phyloP scores from a whole-genome alignment of 2,113 vertebrate species.

The Climacteris rufus region DNA sequence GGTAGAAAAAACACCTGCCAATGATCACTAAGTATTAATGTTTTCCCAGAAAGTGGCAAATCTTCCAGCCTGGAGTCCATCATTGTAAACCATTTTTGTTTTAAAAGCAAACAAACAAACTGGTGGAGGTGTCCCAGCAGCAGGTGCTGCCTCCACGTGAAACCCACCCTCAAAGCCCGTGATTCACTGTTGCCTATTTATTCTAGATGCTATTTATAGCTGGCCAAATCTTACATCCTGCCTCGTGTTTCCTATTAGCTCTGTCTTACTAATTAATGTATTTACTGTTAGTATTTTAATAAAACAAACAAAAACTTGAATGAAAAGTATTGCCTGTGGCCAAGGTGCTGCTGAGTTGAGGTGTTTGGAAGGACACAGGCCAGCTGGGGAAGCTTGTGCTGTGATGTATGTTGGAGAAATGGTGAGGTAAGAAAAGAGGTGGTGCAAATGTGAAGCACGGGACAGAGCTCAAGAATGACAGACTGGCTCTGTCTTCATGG shows the following conservation, averaged over 20 bases:
- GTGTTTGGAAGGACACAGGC: not conserved
- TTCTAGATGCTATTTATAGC: conserved; percentile 37
- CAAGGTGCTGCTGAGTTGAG: not conserved
- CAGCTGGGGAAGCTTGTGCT: not conserved
- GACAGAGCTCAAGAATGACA: not conserved
- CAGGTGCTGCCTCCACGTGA: conserved; percentile 6
- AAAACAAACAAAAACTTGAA: not conserved
- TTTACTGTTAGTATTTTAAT: conserved; percentile 10
- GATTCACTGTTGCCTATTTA: conserved; percentile 12
- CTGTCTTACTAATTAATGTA: not conserved
- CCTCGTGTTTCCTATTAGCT: not conserved
- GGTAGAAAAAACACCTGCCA: conserved; percentile 4
- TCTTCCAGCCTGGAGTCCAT: not conserved
- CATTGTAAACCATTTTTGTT: conserved; percentile 14
- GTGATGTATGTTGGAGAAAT: not conserved
- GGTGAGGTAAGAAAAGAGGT: not conserved
- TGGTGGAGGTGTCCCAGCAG: not conserved
- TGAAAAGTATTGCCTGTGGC: not conserved
- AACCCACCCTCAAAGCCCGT: not conserved
- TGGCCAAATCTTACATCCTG: not conserved
- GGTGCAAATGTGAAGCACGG: not conserved
- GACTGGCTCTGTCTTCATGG: not conserved
- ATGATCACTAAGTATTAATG: not conserved
- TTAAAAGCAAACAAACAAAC: conserved; percentile 40
- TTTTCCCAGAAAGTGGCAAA: not conserved